Conservation (phyloP, 2,113 vertebrate species). For the Pygoscelis adeliae region DNA sequence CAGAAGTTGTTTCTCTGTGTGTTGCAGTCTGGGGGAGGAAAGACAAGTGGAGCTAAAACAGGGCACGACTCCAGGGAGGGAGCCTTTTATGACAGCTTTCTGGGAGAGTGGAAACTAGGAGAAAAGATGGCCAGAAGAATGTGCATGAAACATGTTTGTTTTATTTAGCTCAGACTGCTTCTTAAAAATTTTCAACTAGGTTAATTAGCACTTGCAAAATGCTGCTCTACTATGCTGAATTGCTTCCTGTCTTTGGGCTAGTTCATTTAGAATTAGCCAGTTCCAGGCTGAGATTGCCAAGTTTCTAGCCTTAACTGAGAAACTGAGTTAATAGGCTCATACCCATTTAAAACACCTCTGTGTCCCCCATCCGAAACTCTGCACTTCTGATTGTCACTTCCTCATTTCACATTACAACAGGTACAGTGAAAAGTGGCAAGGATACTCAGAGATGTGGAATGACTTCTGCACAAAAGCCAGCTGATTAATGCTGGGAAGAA, state of each 20-base stretch:
- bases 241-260: slow-evolving; percentile 8
- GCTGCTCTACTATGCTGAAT: neutral
- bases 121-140: slow-evolving; percentile 41
- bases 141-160: slow-evolving; percentile 24
- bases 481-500: neutral
- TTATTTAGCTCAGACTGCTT: slow-evolving; percentile 6
- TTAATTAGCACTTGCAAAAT: slow-evolving; percentile 44
- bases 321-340: neutral
- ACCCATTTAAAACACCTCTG: neutral
- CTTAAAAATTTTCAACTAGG: neutral
- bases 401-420: neutral
- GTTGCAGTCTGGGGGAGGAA: slow-evolving; percentile 20
- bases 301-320: neutral
- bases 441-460: neutral
- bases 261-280: neutral
- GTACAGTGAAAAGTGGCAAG: too few relatives aligned
- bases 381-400: accelerated
- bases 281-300: neutral
- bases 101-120: slow-evolving; percentile 15
- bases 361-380: neutral
- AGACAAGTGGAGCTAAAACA: slow-evolving; percentile 19
- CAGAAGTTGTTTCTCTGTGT: slow-evolving; percentile 19
- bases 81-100: slow-evolving; percentile 51
- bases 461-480: neutral
- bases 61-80: slow-evolving; percentile 10